Percentiles rank a stretch among this genome's conserved stretches.
Evolutionary conservation across 2,888 invertebrate genomes (phyloP).

Genomic region (Sesamia inferens): DNA sequence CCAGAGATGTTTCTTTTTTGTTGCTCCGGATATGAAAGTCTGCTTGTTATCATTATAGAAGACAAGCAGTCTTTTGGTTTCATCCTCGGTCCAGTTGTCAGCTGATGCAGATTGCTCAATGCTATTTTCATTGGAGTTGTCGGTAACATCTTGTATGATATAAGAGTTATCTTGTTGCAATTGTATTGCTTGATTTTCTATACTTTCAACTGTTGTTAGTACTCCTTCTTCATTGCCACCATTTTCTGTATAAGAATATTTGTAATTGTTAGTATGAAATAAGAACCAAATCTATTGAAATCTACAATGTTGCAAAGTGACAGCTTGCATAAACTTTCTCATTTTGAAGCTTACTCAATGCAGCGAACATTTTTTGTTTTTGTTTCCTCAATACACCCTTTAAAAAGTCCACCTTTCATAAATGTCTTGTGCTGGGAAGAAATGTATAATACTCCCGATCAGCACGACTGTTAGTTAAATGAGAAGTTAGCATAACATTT

Average conservation of each 20-base stretch:
- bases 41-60: conserved; percentile 85
- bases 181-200: conserved; percentile 68
- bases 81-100: conserved; percentile 78
- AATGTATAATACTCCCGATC: neutral
- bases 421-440: neutral
- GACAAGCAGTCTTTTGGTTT: conserved; percentile 77
- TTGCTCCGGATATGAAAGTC: conserved; percentile 75
- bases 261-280: neutral
- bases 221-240: conserved; percentile 74
- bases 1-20: conserved; percentile 82
- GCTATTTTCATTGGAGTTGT: conserved; percentile 39
- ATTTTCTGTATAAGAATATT: conserved; percentile 71
- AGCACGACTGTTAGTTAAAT: neutral
- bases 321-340: neutral
- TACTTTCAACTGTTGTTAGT: conserved; percentile 72
- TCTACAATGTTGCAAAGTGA: neutral
- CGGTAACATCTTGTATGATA: conserved; percentile 65
- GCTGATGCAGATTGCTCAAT: conserved; percentile 21
- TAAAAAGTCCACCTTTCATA: neutral
- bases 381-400: too few relatives aligned
- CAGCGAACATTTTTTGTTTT: neutral
- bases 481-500: too few relatives aligned
- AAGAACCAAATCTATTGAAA: neutral
- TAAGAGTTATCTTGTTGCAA: conserved; percentile 67
- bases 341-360: neutral